Percentiles rank a stretch among this genome's conserved stretches.
Conservation (phyloP, 2,113 vertebrate genomes). For the Pantherophis guttatus region DNA sequence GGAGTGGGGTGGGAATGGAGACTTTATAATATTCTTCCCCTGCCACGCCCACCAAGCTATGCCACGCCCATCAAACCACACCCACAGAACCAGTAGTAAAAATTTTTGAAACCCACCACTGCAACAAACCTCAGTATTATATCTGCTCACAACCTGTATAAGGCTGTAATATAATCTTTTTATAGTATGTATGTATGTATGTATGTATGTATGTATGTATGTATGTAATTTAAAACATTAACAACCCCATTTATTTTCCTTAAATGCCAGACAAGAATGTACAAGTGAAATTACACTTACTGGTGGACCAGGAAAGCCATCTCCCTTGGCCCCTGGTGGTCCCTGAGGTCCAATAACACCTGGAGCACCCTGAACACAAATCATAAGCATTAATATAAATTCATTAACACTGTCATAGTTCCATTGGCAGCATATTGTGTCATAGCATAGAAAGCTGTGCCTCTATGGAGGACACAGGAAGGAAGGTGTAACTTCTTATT, state of each 20-base stretch:
- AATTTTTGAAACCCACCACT: too few relatives aligned
- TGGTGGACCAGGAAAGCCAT: slow-evolving; percentile 74
- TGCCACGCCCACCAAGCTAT: too few relatives aligned
- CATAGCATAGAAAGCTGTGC: not conserved
- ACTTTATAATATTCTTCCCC: too few relatives aligned
- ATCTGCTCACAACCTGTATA: not conserved
- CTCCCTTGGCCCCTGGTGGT: slow-evolving; percentile 74
- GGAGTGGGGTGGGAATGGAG: too few relatives aligned
- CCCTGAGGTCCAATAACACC: slow-evolving; percentile 71
- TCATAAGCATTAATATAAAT: slow-evolving; percentile 35
- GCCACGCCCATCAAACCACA: too few relatives aligned
- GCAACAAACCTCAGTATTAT: not conserved
- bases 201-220: too few relatives aligned
- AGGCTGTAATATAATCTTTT: not conserved
- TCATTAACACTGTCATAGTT: not conserved
- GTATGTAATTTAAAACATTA: not conserved
- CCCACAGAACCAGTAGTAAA: too few relatives aligned
- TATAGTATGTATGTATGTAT: not conserved
- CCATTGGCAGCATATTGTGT: not conserved
- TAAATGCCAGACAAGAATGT: not conserved
- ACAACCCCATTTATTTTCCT: not conserved
- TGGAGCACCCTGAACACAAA: slow-evolving; percentile 49
- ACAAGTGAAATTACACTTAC: slow-evolving; percentile 61
- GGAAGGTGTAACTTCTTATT: not conserved
- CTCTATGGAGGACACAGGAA: not conserved